Percentiles rank a stretch among this genome's conserved stretches.
These are phyloP conservation scores for Campoplex capitator DNA, from an alignment of 2,888 invertebrate genomes.

Conservation along the genomic window DNA sequence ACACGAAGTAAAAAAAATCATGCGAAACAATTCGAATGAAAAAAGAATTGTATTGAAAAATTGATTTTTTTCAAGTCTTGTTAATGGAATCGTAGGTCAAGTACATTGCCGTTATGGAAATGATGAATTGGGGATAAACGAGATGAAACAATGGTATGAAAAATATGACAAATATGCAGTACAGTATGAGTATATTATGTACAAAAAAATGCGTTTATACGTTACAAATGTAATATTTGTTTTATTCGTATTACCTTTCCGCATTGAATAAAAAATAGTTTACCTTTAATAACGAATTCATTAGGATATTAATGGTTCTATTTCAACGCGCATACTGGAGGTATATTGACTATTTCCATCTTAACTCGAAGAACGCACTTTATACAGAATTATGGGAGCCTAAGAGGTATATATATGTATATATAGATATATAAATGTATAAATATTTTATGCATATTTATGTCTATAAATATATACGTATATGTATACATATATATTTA, in stretches of 20 bases:
- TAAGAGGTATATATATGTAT: constrained; percentile 63
- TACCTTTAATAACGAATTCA: constrained; percentile 76
- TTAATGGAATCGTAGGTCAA: background rate
- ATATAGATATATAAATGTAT: background rate
- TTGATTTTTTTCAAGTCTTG: too few species aligned
- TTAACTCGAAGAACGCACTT: constrained; percentile 76
- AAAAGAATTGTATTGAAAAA: too few species aligned
- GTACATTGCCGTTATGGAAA: background rate
- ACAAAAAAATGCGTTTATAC: constrained; percentile 79
- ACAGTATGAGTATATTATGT: constrained; percentile 82
- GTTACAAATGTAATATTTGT: constrained; percentile 76
- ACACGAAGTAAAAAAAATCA: too few species aligned
- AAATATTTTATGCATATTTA: background rate
- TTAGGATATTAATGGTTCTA: constrained; percentile 77
- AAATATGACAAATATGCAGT: constrained; percentile 70
- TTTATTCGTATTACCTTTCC: constrained; percentile 67
- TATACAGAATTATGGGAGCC: constrained; percentile 78
- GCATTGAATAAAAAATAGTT: constrained; percentile 79
- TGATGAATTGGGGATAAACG: background rate
- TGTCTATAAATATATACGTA: constrained; percentile 9
- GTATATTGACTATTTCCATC: constrained; percentile 83
- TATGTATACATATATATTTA: constrained; percentile 30
- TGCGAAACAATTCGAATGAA: background rate
- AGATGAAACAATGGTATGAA: background rate
- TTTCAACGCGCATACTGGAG: constrained; percentile 78